phyloP scores from a whole-genome alignment of 2,888 invertebrate species.

The Onchidella celtica region DNA sequence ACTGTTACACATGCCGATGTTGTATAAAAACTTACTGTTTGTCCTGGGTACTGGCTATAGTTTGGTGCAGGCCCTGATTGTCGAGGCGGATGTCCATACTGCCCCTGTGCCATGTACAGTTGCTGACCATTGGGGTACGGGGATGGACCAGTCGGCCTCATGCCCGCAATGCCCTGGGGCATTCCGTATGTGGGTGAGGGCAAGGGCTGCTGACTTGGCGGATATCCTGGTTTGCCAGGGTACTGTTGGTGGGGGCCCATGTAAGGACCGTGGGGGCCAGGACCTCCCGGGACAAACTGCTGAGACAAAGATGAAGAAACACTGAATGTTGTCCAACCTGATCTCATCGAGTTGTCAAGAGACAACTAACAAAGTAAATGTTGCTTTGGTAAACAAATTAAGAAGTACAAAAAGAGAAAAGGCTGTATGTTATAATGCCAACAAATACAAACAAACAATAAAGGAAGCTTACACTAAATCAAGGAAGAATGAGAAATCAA shows the following conservation, averaged over 20 bases:
- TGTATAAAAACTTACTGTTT: constrained; percentile 55
- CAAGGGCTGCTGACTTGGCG: constrained; percentile 75
- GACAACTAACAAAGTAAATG: too few species aligned
- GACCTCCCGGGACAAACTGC: constrained; percentile 44
- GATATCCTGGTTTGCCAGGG: constrained; percentile 72
- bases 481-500: too few species aligned
- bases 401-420: too few species aligned
- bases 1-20: too few species aligned
- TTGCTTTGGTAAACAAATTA: too few species aligned
- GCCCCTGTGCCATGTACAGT: constrained; percentile 70
- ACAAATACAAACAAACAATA: too few species aligned
- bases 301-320: not conserved
- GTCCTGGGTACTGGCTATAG: constrained; percentile 62
- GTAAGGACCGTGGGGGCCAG: constrained; percentile 58
- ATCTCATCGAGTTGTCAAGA: too few species aligned
- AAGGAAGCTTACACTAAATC: too few species aligned
- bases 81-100: constrained; percentile 64
- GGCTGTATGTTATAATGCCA: too few species aligned
- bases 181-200: constrained; percentile 75
- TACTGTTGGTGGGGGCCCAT: constrained; percentile 63
- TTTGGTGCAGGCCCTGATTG: constrained; percentile 60
- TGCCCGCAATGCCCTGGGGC: constrained; percentile 59
- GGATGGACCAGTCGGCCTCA: constrained; percentile 71
- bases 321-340: too few species aligned
- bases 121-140: constrained; percentile 72